Evolutionary conservation across 2,797 vertebrate species (phyloP).

Genomic region (Enteromius mattozi): DNA sequence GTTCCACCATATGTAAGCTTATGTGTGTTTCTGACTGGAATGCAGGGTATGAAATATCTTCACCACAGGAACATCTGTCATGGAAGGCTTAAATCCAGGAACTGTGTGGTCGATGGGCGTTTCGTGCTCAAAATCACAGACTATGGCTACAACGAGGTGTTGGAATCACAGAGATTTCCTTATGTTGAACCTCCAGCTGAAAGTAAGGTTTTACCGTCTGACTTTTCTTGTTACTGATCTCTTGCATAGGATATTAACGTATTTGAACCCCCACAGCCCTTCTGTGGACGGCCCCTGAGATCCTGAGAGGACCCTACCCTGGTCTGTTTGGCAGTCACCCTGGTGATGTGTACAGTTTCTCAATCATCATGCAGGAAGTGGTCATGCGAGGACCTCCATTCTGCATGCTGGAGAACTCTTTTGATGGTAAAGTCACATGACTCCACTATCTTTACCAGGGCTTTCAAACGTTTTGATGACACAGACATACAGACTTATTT

Average conservation of each 20-base stretch:
- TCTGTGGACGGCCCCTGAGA: constrained; percentile 83
- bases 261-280: constrained; percentile 69
- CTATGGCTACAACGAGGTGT: constrained; percentile 76
- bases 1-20: not conserved
- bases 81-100: constrained; percentile 78
- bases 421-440: constrained; percentile 64
- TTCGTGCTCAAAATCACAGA: constrained; percentile 82
- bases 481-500: not conserved
- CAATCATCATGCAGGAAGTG: constrained; percentile 83
- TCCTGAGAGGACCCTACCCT: constrained; percentile 69
- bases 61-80: constrained; percentile 76
- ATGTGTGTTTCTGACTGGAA: constrained; percentile 27
- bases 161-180: constrained; percentile 76
- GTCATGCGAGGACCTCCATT: constrained; percentile 79
- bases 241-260: not conserved
- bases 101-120: constrained; percentile 82
- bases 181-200: constrained; percentile 69
- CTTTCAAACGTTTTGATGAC: not conserved
- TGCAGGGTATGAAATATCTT: constrained; percentile 83
- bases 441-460: not conserved
- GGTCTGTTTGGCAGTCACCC: constrained; percentile 66
- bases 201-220: constrained; percentile 62
- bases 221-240: not conserved
- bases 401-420: constrained; percentile 78
- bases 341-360: constrained; percentile 81